phyloP scores from a whole-genome alignment of 2,888 invertebrate genomes.

The Luffia ferchaultella region DNA sequence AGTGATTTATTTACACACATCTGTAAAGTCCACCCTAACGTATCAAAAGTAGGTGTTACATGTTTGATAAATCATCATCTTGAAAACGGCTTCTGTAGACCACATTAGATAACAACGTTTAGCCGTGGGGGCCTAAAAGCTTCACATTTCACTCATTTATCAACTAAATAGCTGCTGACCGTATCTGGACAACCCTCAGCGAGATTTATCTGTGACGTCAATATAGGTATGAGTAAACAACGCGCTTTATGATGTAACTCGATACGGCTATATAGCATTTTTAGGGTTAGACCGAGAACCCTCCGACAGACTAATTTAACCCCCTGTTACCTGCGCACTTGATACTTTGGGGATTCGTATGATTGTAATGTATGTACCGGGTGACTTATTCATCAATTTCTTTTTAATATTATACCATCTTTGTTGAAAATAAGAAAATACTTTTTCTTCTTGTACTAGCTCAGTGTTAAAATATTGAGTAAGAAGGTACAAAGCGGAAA shows the following conservation, averaged over 20 bases:
- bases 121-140: slow-evolving; percentile 25
- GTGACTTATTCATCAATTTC: no score
- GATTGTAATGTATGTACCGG: no score
- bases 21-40: neutral
- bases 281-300: neutral
- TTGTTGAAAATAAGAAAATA: no score
- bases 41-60: neutral
- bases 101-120: neutral
- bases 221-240: neutral
- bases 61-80: neutral
- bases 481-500: no score
- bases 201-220: neutral
- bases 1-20: neutral
- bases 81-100: neutral
- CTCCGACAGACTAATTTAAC: neutral
- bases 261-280: neutral
- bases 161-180: slow-evolving; percentile 31
- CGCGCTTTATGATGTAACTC: neutral
- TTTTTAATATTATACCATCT: no score
- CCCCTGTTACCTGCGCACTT: neutral
- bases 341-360: neutral
- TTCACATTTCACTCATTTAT: slow-evolving; percentile 46
- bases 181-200: neutral
- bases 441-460: no score
- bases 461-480: no score